Percentiles rank a stretch among this genome's conserved stretches.
These are phyloP conservation scores for Pterois miles DNA, from an alignment of 2,797 vertebrate species.

Conservation along the genomic window DNA sequence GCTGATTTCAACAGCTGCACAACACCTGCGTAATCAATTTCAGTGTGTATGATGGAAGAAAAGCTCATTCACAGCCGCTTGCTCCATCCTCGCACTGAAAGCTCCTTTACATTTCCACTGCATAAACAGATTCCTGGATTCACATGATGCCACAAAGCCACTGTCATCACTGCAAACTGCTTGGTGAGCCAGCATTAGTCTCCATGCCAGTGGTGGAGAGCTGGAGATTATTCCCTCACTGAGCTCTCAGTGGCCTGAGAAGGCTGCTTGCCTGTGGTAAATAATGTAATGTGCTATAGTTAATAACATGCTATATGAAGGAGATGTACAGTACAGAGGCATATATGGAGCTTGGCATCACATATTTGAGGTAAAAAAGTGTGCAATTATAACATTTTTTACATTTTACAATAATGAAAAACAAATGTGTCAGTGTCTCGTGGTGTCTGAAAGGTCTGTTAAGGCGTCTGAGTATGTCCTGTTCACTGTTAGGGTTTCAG, in stretches of 20 bases:
- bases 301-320: neutral
- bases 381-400: neutral
- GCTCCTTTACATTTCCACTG: slow-evolving; percentile 67
- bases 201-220: slow-evolving; percentile 43
- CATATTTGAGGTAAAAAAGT: neutral
- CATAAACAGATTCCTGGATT: slow-evolving; percentile 70
- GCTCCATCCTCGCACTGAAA: slow-evolving; percentile 42
- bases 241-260: slow-evolving; percentile 27
- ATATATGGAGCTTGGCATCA: neutral
- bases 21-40: slow-evolving; percentile 33
- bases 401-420: neutral
- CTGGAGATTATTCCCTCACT: slow-evolving; percentile 28
- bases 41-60: slow-evolving; percentile 6
- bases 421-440: neutral
- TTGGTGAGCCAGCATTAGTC: slow-evolving; percentile 41
- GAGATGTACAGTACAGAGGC: neutral
- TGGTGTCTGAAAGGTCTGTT: slow-evolving; percentile 20
- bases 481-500: slow-evolving; percentile 34
- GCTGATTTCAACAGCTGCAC: slow-evolving; percentile 14
- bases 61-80: slow-evolving; percentile 2
- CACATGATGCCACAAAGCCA: slow-evolving; percentile 60
- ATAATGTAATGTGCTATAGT: neutral
- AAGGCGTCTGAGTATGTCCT: slow-evolving; percentile 11
- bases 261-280: neutral
- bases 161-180: slow-evolving; percentile 51